Conservation (phyloP, 2,888 invertebrate genomes). For the Drosophila meridionalis region DNA sequence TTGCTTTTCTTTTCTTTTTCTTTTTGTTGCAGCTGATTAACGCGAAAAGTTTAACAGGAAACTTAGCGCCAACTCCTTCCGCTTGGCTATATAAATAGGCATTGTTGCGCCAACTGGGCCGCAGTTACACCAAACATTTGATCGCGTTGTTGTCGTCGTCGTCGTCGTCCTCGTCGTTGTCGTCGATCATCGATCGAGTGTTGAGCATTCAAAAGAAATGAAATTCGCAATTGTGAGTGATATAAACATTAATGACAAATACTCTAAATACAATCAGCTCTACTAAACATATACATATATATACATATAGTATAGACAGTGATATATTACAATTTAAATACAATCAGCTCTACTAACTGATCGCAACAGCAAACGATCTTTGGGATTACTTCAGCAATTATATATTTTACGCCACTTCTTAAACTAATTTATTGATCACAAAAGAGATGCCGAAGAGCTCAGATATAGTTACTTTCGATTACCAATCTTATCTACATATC, state of each 20-base stretch:
- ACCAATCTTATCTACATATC: not conserved
- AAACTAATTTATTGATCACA: not conserved
- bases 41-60: slow-evolving; percentile 68
- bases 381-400: not conserved
- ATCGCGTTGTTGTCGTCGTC: slow-evolving; percentile 60
- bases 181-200: slow-evolving; percentile 38
- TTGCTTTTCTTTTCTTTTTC: slow-evolving; percentile 34
- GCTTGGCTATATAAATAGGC: slow-evolving; percentile 77
- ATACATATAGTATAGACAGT: not conserved
- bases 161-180: slow-evolving; percentile 19
- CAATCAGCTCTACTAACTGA: not conserved
- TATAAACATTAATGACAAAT: slow-evolving; percentile 1
- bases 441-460: not conserved
- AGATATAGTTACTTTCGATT: not conserved
- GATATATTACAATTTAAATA: not conserved
- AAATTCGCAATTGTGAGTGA: slow-evolving; percentile 69
- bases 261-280: not conserved
- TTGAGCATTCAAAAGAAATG: slow-evolving; percentile 56
- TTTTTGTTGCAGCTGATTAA: slow-evolving; percentile 59
- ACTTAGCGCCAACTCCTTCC: slow-evolving; percentile 72
- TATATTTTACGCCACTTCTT: not conserved
- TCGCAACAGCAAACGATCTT: not conserved
- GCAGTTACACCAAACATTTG: slow-evolving; percentile 68
- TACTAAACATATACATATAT: slow-evolving; percentile 1
- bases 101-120: slow-evolving; percentile 62